Evolutionary conservation across 2,888 invertebrate genomes (phyloP).

Genomic region (Gerris lacustris): DNA sequence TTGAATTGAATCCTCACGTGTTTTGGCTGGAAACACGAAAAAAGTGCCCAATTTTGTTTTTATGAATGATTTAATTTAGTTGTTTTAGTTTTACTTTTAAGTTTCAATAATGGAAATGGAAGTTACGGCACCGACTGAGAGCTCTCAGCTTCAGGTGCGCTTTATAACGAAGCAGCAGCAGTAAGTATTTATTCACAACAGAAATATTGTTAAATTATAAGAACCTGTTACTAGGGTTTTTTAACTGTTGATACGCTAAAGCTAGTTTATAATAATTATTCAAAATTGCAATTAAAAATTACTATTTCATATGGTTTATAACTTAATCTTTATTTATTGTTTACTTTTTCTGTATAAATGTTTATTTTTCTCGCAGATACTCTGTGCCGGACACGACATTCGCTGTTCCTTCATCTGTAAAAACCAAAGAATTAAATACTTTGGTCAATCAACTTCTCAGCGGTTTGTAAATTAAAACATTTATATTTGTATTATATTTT

Average conservation of each 20-base stretch:
- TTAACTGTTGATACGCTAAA: no score
- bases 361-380: conserved; percentile 48
- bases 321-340: neutral
- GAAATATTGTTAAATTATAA: no score
- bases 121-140: neutral
- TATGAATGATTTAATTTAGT: neutral
- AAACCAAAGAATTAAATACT: conserved; percentile 56
- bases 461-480: conserved; percentile 36
- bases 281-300: no score
- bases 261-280: no score
- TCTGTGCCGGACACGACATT: conserved; percentile 76
- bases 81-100: neutral
- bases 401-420: conserved; percentile 62
- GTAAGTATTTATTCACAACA: conserved; percentile 43
- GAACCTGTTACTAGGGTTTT: no score
- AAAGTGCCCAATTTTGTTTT: no score
- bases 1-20: no score
- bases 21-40: no score
- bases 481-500: no score
- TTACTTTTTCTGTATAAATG: neutral
- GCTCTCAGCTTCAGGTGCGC: conserved; percentile 56
- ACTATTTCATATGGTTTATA: no score
- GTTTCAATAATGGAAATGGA: neutral
- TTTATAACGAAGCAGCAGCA: conserved; percentile 67
- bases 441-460: conserved; percentile 66